Evolutionary conservation across 1,140 invertebrate species (phyloP).

Genomic region (Pseudobourletiella spinata): DNA sequence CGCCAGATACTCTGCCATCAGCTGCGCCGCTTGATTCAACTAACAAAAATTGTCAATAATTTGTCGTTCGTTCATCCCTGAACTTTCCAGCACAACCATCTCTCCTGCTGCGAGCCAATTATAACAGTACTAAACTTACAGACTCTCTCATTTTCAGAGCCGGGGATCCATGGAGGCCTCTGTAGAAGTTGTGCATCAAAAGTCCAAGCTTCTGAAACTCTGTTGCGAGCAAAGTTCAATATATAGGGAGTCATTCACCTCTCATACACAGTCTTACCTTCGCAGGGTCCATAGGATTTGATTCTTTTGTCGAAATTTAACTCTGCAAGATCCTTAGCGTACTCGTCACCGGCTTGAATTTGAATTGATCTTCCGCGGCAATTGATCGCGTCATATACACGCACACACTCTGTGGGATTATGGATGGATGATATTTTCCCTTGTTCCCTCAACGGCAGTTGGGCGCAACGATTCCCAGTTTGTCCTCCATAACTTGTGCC

Average conservation of each 20-base stretch:
- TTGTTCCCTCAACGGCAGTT: constrained; percentile 11
- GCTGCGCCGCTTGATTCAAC: constrained; percentile 20
- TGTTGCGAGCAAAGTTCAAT: neutral
- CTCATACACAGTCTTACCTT: no score
- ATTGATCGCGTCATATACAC: constrained; percentile 15
- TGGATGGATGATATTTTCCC: constrained; percentile 15
- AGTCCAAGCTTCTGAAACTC: constrained; percentile 6
- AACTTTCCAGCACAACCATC: no score
- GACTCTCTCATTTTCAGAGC: constrained; percentile 3
- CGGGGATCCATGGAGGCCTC: constrained; percentile 9
- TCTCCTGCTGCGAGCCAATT: no score
- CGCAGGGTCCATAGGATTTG: constrained; percentile 16
- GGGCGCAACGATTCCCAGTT: constrained; percentile 9
- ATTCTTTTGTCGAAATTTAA: constrained; percentile 21
- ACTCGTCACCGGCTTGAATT: constrained; percentile 2
- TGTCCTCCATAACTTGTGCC: no score
- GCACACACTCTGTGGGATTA: constrained; percentile 20
- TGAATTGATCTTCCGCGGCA: constrained; percentile 19
- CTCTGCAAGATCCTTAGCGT: neutral
- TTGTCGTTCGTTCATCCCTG: no score
- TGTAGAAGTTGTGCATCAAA: constrained; percentile 12
- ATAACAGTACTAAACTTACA: no score
- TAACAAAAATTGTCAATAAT: neutral
- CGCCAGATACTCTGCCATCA: constrained; percentile 19
- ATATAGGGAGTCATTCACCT: no score